Percentiles rank a stretch among this genome's conserved stretches.
phyloP scores from a whole-genome alignment of 30 jellyfish, hydroid and myxozoan species.

The Nemopilema nomurai region DNA sequence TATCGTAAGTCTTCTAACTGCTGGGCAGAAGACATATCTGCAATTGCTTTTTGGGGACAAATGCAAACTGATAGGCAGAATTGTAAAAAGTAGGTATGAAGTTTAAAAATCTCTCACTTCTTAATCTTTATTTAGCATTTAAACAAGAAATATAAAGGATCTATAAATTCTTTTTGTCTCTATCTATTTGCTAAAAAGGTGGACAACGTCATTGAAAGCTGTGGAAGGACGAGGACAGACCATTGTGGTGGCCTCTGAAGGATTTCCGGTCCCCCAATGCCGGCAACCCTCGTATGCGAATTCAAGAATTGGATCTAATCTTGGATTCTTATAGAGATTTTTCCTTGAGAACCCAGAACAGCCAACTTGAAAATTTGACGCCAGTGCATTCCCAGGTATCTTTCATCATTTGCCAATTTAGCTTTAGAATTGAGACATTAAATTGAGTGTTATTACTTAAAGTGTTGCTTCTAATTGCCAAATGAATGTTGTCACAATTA shows the following conservation, averaged over 20 bases:
- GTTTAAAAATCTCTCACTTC: too few relatives aligned
- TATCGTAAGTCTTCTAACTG: not conserved
- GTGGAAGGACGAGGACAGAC: not conserved
- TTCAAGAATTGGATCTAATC: not conserved
- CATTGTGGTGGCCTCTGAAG: constrained; percentile 1
- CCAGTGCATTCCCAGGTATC: too few relatives aligned
- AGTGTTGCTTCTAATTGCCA: too few relatives aligned
- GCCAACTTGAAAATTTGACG: too few relatives aligned
- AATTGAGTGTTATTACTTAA: too few relatives aligned
- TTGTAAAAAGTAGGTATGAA: not conserved
- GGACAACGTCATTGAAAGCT: not conserved
- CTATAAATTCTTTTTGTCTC: not conserved
- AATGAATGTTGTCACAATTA: too few relatives aligned
- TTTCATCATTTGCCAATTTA: too few relatives aligned
- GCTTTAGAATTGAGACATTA: too few relatives aligned
- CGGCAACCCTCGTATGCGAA: not conserved
- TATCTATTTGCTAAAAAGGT: not conserved
- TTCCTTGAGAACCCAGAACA: too few relatives aligned
- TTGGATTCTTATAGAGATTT: not conserved
- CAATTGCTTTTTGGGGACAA: not conserved
- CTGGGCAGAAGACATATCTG: not conserved
- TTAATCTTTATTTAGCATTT: too few relatives aligned
- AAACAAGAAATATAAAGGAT: too few relatives aligned
- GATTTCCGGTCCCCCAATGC: not conserved
- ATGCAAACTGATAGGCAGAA: not conserved